These are phyloP conservation scores for Denticeps clupeoides DNA, from an alignment of 2,797 vertebrate genomes.

Conservation along the genomic window DNA sequence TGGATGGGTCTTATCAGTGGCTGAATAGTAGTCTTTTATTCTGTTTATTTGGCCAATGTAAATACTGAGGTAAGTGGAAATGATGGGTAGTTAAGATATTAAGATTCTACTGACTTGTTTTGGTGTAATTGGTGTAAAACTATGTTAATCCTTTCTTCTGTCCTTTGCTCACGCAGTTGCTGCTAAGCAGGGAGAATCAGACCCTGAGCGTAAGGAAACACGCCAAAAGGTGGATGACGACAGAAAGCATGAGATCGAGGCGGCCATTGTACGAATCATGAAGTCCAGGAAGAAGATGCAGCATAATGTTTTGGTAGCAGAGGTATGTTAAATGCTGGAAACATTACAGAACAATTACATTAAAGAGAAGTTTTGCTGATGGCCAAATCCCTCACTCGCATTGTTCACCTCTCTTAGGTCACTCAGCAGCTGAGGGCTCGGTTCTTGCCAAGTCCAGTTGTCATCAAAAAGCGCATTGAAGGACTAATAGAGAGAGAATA, in stretches of 20 bases:
- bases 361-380: too few relatives aligned
- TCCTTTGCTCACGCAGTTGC: too few relatives aligned
- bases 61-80: too few relatives aligned
- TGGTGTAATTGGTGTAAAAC: too few relatives aligned
- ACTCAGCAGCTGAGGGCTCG: constrained; percentile 90
- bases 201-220: constrained; percentile 93
- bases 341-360: too few relatives aligned
- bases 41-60: too few relatives aligned
- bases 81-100: neutral
- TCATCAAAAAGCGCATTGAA: constrained; percentile 99
- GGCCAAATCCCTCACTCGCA: neutral
- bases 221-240: constrained; percentile 96
- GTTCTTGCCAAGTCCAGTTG: constrained; percentile 95
- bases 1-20: too few relatives aligned
- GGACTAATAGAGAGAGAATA: constrained; percentile 99
- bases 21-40: too few relatives aligned
- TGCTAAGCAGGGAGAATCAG: constrained; percentile 96
- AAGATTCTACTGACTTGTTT: neutral
- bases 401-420: constrained; percentile 59
- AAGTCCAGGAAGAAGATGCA: too few relatives aligned
- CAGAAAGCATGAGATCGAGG: constrained; percentile 96
- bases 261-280: too few relatives aligned
- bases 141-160: too few relatives aligned
- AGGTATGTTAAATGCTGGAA: too few relatives aligned
- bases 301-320: constrained; percentile 95